Percentiles rank a stretch among this genome's conserved stretches.
Conservation (phyloP, 2,888 invertebrate genomes). For the Podotricha telesiphe region DNA sequence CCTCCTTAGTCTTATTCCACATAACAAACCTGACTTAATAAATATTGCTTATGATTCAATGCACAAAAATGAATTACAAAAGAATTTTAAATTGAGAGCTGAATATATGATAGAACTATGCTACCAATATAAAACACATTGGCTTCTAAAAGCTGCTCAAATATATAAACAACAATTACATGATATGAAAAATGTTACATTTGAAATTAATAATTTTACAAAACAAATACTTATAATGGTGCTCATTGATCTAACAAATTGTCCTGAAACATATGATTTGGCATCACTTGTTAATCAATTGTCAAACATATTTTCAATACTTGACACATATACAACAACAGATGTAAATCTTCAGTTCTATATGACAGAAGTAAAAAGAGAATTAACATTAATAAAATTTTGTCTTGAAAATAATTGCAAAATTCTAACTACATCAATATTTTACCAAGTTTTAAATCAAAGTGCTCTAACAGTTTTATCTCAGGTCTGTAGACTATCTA, state of each 20-base stretch:
- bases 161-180: conserved; percentile 74
- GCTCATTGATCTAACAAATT: conserved; percentile 77
- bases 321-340: conserved; percentile 71
- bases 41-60: conserved; percentile 63
- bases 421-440: conserved; percentile 78
- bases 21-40: conserved; percentile 66
- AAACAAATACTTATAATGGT: conserved; percentile 80
- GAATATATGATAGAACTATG: conserved; percentile 80
- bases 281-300: conserved; percentile 73
- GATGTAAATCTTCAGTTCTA: conserved; percentile 77
- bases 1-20: conserved; percentile 70
- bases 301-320: conserved; percentile 76
- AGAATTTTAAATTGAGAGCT: conserved; percentile 74
- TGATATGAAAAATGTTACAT: conserved; percentile 76
- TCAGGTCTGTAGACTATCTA: conserved; percentile 77
- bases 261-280: conserved; percentile 74
- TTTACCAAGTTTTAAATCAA: conserved; percentile 72
- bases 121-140: conserved; percentile 76
- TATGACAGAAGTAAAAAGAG: conserved; percentile 78
- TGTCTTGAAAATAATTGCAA: conserved; percentile 79
- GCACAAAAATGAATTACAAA: conserved; percentile 71
- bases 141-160: conserved; percentile 76
- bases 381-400: conserved; percentile 77
- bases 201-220: conserved; percentile 78
- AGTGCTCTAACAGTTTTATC: conserved; percentile 79